These are phyloP conservation scores for Centrocercus urophasianus DNA, from an alignment of 2,113 vertebrate genomes.

Conservation along the genomic window DNA sequence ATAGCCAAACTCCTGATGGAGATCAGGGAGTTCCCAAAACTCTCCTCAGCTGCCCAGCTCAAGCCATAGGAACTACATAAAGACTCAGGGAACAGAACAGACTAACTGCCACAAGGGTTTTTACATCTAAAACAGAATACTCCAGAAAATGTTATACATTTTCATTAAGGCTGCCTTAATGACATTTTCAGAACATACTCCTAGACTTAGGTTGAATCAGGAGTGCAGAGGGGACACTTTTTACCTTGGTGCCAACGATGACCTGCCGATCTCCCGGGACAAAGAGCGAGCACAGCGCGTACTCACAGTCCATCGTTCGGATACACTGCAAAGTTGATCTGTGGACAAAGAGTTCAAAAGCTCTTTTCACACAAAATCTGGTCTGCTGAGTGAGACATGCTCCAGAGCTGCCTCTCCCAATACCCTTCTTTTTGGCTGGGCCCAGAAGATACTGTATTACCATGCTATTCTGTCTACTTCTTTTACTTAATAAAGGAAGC, in stretches of 20 bases:
- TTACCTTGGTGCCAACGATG: slow-evolving; percentile 93
- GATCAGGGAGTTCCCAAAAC: background rate
- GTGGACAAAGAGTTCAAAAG: background rate
- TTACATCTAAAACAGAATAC: background rate
- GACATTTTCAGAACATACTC: background rate
- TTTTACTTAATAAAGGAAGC: background rate
- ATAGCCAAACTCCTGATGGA: background rate
- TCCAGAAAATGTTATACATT: background rate
- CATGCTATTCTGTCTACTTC: background rate
- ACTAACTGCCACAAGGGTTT: background rate
- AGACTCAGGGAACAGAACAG: background rate
- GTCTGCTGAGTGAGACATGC: background rate
- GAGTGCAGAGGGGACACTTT: background rate
- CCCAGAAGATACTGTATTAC: background rate
- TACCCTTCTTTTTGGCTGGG: background rate
- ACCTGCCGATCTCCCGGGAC: slow-evolving; percentile 96
- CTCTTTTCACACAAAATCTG: background rate
- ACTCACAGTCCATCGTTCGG: slow-evolving; percentile 93
- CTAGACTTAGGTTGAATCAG: background rate
- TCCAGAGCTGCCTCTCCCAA: background rate
- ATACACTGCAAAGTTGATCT: slow-evolving; percentile 95
- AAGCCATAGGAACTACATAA: background rate
- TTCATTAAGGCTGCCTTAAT: background rate
- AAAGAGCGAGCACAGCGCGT: slow-evolving; percentile 92
- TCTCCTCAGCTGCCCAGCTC: background rate